A percentile compares a stretch with the other conserved stretches of the same genome.
phyloP scores from a whole-genome alignment of 2,113 vertebrate species.

The Saccopteryx bilineata region DNA sequence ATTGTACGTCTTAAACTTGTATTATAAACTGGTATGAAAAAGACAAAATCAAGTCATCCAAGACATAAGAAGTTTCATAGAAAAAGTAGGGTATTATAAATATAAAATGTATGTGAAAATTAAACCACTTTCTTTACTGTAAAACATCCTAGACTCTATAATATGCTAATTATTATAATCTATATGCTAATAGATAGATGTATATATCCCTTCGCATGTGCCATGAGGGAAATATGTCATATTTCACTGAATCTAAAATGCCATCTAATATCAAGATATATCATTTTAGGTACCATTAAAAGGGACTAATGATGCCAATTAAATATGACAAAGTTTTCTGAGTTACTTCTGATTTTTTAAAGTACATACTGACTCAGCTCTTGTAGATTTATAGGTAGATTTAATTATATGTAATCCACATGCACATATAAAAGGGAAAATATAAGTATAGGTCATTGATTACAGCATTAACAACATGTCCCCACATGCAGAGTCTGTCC shows the following conservation, averaged over 20 bases:
- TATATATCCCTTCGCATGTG: neutral
- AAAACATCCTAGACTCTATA: neutral
- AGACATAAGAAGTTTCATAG: neutral
- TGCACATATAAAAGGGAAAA: neutral
- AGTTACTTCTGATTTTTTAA: neutral
- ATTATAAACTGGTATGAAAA: neutral
- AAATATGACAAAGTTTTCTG: neutral
- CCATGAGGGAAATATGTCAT: neutral
- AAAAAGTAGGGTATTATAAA: neutral
- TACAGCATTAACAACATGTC: neutral
- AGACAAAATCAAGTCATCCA: neutral
- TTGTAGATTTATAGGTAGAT: neutral
- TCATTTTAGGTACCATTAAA: neutral
- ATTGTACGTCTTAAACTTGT: neutral
- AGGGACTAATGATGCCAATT: neutral
- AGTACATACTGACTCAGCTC: neutral
- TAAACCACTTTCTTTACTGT: neutral
- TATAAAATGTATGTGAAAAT: neutral
- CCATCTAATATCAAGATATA: neutral
- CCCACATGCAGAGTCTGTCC: neutral
- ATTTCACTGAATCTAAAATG: neutral
- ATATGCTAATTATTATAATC: neutral
- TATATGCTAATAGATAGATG: neutral
- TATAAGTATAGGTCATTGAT: neutral
- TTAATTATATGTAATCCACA: neutral